Conservation (phyloP, 1,140 invertebrate species). For the Lepidurus arcticus region DNA sequence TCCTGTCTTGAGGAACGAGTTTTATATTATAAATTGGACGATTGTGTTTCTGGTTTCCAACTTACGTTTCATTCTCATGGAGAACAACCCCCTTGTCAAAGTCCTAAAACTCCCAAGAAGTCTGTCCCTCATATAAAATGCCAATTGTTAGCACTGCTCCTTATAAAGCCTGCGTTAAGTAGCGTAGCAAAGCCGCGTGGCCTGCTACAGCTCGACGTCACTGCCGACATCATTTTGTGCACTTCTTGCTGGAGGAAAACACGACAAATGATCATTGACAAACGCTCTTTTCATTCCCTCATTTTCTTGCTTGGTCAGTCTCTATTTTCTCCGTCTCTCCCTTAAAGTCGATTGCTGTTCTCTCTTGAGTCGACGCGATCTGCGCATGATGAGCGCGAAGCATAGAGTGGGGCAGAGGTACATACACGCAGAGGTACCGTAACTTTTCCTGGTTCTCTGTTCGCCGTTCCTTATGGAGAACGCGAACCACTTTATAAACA, state of each 20-base stretch:
- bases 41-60: background rate
- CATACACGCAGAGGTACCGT: too few relatives aligned
- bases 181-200: conserved; percentile 5
- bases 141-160: conserved; percentile 6
- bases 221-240: conserved; percentile 21
- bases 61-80: background rate
- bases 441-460: too few relatives aligned
- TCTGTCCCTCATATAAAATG: conserved; percentile 8
- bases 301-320: background rate
- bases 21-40: background rate
- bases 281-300: background rate
- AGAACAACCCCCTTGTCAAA: background rate
- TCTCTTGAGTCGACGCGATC: too few relatives aligned
- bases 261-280: conserved; percentile 1
- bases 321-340: too few relatives aligned
- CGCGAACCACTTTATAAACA: too few relatives aligned
- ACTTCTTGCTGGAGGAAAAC: conserved; percentile 21
- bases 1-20: background rate
- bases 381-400: too few relatives aligned
- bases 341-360: too few relatives aligned
- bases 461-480: too few relatives aligned
- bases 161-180: conserved; percentile 12
- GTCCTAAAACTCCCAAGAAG: background rate
- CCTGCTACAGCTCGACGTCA: conserved; percentile 13
- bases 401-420: too few relatives aligned